Conservation (phyloP, 2,888 invertebrate genomes). For the Bombylius major region DNA sequence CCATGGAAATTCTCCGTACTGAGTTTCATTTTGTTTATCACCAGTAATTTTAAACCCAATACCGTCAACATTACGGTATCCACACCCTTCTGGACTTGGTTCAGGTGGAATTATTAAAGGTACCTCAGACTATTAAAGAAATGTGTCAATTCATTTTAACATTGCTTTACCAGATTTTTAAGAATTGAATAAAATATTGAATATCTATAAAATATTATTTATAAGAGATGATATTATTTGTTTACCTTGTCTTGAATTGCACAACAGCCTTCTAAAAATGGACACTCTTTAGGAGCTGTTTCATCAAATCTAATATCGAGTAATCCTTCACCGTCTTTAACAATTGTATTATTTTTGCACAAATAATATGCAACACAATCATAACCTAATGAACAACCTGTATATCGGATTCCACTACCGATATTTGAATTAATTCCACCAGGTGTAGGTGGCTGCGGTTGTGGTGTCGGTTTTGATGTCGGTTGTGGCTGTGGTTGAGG, state of each 20-base stretch:
- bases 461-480: not conserved
- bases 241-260: not conserved
- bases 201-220: too few relatives aligned
- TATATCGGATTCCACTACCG: not conserved
- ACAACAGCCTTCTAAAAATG: not conserved
- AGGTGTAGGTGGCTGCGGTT: not conserved
- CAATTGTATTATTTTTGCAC: slow-evolving; percentile 52
- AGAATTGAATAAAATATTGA: too few relatives aligned
- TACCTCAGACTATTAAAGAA: too few relatives aligned
- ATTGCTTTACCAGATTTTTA: too few relatives aligned
- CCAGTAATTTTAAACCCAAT: slow-evolving; percentile 57
- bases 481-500: too few relatives aligned
- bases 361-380: slow-evolving; percentile 68
- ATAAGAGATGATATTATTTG: too few relatives aligned
- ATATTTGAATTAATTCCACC: not conserved
- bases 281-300: slow-evolving; percentile 16
- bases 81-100: slow-evolving; percentile 42
- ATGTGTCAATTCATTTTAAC: too few relatives aligned
- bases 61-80: slow-evolving; percentile 58
- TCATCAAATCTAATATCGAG: slow-evolving; percentile 59
- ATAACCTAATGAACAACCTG: slow-evolving; percentile 37
- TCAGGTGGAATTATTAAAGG: slow-evolving; percentile 24
- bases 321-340: slow-evolving; percentile 56
- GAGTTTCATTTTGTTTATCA: slow-evolving; percentile 50
- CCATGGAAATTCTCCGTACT: slow-evolving; percentile 39